Evolutionary conservation across 1,140 invertebrate species (phyloP).

Genomic region (Archivesica marissinica): DNA sequence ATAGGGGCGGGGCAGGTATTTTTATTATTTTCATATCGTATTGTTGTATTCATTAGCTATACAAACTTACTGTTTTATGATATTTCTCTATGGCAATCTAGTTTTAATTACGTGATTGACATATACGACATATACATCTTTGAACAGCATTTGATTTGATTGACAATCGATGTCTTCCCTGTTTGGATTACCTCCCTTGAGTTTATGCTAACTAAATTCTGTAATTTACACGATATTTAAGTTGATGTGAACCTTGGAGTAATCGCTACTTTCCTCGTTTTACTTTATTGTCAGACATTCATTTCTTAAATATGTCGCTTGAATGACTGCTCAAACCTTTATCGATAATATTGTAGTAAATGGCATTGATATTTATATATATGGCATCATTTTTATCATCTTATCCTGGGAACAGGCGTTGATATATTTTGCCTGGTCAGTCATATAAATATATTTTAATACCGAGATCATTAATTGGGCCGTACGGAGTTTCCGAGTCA

Average conservation of each 20-base stretch:
- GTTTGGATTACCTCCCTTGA: constrained; percentile 12
- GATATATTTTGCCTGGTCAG: too few species aligned
- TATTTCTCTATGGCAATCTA: not conserved
- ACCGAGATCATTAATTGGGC: too few species aligned
- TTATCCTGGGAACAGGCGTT: too few species aligned
- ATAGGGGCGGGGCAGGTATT: not conserved
- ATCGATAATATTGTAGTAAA: not conserved
- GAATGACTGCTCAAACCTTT: not conserved
- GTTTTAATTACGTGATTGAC: not conserved
- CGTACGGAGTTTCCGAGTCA: too few species aligned
- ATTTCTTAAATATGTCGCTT: not conserved
- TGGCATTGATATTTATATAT: not conserved
- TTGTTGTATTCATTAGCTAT: not conserved
- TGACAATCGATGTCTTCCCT: too few species aligned
- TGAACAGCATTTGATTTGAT: not conserved
- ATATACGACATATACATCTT: not conserved
- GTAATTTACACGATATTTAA: not conserved
- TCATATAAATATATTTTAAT: too few species aligned
- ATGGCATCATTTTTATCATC: not conserved
- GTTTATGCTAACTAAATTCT: not conserved
- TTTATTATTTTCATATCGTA: not conserved
- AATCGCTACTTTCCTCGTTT: not conserved
- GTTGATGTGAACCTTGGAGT: not conserved
- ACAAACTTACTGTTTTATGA: not conserved
- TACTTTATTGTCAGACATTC: not conserved